Evolutionary conservation across 2,113 vertebrate species (phyloP).

Genomic region (Dipodomys ordii): DNA sequence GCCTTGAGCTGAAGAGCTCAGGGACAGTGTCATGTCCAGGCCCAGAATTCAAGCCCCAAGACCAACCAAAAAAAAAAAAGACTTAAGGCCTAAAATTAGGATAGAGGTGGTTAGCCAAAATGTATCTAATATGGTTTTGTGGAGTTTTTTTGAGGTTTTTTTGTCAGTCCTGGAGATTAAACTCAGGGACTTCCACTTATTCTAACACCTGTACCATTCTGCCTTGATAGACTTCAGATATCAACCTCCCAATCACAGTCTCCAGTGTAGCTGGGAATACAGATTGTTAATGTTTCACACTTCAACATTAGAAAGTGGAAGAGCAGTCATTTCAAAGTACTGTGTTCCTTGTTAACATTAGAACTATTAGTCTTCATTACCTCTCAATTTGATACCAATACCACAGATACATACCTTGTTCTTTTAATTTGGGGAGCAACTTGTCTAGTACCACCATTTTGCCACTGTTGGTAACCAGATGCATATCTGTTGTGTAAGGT

Average conservation of each 20-base stretch:
- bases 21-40: no score
- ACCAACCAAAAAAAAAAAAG: no score
- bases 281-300: background rate
- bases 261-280: background rate
- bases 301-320: constrained; percentile 18
- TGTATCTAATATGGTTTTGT: no score
- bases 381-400: background rate
- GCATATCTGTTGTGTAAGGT: constrained; percentile 98
- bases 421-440: constrained; percentile 95
- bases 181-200: no score
- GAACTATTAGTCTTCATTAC: background rate
- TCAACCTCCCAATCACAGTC: no score
- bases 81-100: background rate
- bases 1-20: no score
- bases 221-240: no score
- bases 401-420: constrained; percentile 92
- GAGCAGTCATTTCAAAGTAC: background rate
- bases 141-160: no score
- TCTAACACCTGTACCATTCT: no score
- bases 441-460: constrained; percentile 99
- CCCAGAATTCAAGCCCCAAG: no score
- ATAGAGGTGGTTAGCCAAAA: no score
- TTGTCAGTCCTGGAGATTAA: no score
- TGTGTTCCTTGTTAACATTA: background rate
- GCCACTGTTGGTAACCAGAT: constrained; percentile 97